phyloP scores from a whole-genome alignment of 2,113 vertebrate genomes.

The Orcinus orca region DNA sequence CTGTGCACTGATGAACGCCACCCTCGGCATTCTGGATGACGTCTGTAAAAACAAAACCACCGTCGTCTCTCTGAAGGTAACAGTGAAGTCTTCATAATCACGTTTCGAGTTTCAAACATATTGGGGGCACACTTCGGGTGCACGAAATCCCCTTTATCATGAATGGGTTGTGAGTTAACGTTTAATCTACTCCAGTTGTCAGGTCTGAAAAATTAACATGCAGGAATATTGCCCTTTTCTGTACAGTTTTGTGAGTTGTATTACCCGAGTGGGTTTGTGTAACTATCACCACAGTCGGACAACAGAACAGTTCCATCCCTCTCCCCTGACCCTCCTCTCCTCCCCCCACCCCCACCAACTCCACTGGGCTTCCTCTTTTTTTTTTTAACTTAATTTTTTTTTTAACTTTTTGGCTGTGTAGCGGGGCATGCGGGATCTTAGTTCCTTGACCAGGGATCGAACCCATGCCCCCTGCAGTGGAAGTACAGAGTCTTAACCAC shows the following conservation, averaged over 20 bases:
- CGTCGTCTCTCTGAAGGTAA: conserved; percentile 45
- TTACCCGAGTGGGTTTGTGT: not conserved
- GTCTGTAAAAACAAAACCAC: conserved; percentile 1
- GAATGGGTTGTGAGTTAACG: not conserved
- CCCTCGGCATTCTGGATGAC: not conserved
- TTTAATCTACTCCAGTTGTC: not conserved
- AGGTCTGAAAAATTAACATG: not conserved
- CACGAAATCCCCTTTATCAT: not conserved
- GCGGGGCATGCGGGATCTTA: not conserved
- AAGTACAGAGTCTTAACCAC: not conserved
- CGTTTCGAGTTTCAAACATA: not conserved
- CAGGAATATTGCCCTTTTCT: not conserved
- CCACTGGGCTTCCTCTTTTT: not conserved
- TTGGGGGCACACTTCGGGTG: not conserved
- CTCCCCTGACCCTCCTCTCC: too few species aligned
- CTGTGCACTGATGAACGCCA: not conserved
- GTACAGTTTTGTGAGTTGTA: not conserved
- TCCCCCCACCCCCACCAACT: too few species aligned
- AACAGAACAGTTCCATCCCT: not conserved
- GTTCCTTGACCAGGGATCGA: not conserved
- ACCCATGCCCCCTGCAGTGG: not conserved
- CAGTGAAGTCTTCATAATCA: accelerated
- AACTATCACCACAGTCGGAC: not conserved
- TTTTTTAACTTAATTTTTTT: not conserved
- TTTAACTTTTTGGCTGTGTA: too few species aligned